A percentile compares a stretch with the other conserved stretches of the same genome.
Conservation (phyloP, 2,888 invertebrate species). For the Mechanitis messenoides region DNA sequence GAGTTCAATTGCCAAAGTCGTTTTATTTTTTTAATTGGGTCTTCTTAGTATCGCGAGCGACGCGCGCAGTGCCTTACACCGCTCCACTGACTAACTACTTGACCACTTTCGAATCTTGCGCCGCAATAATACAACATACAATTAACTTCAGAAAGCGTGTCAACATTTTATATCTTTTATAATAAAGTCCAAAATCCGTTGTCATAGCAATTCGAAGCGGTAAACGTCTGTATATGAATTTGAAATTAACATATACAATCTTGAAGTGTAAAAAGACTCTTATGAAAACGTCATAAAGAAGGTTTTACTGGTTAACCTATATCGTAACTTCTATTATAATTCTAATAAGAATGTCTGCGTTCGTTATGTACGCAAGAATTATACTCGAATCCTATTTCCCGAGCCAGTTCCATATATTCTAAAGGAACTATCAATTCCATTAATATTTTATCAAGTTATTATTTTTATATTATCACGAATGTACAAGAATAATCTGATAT, state of each 20-base stretch:
- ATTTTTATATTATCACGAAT: not conserved
- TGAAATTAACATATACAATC: constrained; percentile 17
- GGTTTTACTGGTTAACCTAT: constrained; percentile 7
- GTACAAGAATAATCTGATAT: no score
- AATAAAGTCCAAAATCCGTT: constrained; percentile 28
- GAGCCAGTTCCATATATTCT: constrained; percentile 9
- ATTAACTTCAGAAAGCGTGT: constrained; percentile 33
- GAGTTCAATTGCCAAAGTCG: constrained; percentile 28
- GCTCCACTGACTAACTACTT: constrained; percentile 43
- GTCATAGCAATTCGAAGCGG: constrained; percentile 16
- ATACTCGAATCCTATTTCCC: constrained; percentile 11
- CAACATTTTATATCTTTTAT: constrained; percentile 29
- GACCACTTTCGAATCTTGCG: constrained; percentile 60
- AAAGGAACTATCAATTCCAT: not conserved
- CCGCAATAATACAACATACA: constrained; percentile 31
- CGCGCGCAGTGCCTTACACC: constrained; percentile 39
- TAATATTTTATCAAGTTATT: not conserved
- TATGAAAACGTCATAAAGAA: constrained; percentile 14
- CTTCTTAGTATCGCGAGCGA: constrained; percentile 28
- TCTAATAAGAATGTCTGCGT: not conserved
- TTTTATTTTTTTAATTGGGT: constrained; percentile 28
- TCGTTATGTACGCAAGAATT: constrained; percentile 12
- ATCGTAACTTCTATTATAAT: constrained; percentile 2
- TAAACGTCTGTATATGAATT: constrained; percentile 20
- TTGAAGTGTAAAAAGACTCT: constrained; percentile 18